Conservation (phyloP, 2,113 vertebrate genomes). For the Elgaria multicarinata region DNA sequence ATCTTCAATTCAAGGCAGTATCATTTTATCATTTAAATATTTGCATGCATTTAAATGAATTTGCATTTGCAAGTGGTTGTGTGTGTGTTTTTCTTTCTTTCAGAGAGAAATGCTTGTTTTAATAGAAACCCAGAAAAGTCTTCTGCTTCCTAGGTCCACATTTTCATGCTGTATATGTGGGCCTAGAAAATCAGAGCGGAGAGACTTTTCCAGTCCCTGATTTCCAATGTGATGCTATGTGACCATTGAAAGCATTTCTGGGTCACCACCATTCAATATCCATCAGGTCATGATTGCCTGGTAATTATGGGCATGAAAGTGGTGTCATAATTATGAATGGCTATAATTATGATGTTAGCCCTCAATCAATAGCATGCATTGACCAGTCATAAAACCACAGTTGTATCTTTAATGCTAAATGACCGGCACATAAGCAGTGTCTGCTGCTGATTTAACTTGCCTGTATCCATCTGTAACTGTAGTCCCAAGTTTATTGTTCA, state of each 20-base stretch:
- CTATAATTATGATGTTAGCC: conserved; percentile 1
- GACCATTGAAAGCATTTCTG: conserved; percentile 10
- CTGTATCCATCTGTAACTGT: background rate
- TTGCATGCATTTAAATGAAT: background rate
- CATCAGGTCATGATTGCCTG: background rate
- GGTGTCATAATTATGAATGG: background rate
- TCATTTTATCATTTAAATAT: background rate
- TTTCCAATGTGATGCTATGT: background rate
- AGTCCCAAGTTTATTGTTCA: background rate
- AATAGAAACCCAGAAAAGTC: background rate
- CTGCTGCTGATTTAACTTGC: background rate
- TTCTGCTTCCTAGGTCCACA: background rate
- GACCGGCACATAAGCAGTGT: background rate
- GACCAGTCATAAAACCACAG: conserved; percentile 3
- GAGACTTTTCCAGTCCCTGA: background rate
- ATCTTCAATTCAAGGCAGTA: background rate
- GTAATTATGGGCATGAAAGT: conserved; percentile 11
- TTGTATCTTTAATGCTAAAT: background rate
- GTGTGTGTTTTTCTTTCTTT: background rate
- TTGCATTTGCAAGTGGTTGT: background rate
- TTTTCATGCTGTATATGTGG: background rate
- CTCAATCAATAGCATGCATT: background rate
- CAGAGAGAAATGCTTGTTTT: background rate
- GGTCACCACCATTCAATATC: background rate
- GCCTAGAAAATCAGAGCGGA: background rate